A percentile compares a stretch with the other conserved stretches of the same genome.
Evolutionary conservation across 2,797 vertebrate species (phyloP).

Genomic region (Melanotaenia nigrans): DNA sequence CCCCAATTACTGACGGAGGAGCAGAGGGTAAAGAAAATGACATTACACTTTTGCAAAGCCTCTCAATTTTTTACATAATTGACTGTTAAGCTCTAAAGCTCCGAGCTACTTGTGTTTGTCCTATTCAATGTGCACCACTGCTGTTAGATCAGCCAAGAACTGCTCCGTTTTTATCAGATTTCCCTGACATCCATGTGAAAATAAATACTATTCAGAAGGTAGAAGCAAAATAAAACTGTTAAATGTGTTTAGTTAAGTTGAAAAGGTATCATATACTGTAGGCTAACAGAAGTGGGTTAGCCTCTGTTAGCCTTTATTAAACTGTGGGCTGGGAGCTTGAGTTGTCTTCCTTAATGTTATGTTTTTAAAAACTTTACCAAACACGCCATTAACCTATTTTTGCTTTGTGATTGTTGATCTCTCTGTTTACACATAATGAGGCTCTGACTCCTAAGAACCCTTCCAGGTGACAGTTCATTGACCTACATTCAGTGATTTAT

Average conservation of each 20-base stretch:
- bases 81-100: neutral
- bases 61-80: neutral
- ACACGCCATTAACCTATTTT: neutral
- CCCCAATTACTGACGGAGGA: neutral
- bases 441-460: neutral
- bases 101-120: neutral
- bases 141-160: neutral
- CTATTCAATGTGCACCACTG: neutral
- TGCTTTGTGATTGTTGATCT: neutral
- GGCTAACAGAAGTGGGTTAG: neutral
- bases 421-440: neutral
- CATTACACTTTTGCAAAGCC: neutral
- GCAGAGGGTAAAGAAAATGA: neutral
- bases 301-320: neutral
- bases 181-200: neutral
- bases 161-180: neutral
- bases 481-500: constrained; percentile 52
- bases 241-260: neutral
- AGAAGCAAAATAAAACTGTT: neutral
- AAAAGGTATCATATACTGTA: neutral
- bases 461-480: constrained; percentile 29
- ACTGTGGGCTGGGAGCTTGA: neutral
- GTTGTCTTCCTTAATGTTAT: neutral
- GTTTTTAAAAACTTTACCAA: neutral
- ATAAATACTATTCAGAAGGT: neutral